Conservation (phyloP, 2,797 vertebrate species). For the Pipistrellus pygmaeus region DNA sequence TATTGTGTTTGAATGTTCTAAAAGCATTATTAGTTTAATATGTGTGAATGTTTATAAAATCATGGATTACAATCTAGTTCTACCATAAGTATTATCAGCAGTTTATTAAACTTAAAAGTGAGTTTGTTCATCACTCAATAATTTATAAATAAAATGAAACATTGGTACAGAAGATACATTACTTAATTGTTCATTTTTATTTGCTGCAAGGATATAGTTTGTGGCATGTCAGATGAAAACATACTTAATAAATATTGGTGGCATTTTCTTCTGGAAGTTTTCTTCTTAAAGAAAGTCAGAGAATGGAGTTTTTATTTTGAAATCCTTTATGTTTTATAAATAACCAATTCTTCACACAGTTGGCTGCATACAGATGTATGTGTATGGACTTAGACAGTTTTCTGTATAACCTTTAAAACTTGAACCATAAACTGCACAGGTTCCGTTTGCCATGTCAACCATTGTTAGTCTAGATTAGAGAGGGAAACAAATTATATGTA, state of each 20-base stretch:
- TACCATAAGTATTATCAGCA: neutral
- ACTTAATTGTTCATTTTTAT: neutral
- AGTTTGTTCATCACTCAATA: neutral
- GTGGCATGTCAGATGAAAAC: neutral
- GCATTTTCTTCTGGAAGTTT: neutral
- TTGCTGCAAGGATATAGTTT: neutral
- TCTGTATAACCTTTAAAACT: conserved; percentile 79
- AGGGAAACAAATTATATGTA: neutral
- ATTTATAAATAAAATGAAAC: neutral
- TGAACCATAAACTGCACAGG: conserved; percentile 75
- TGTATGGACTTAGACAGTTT: conserved; percentile 55
- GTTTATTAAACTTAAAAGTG: neutral
- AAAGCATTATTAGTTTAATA: neutral
- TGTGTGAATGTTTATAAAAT: neutral
- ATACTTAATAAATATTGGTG: neutral
- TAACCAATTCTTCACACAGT: neutral
- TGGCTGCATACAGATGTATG: conserved; percentile 77
- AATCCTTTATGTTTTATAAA: neutral
- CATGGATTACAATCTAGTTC: neutral
- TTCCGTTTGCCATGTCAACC: conserved; percentile 56
- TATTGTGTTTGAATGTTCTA: neutral
- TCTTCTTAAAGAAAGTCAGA: neutral
- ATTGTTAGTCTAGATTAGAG: conserved; percentile 65
- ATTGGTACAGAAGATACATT: neutral
- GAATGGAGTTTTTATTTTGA: neutral